Evolutionary conservation across 2,888 invertebrate species (phyloP).

Genomic region (Troides aeacus): DNA sequence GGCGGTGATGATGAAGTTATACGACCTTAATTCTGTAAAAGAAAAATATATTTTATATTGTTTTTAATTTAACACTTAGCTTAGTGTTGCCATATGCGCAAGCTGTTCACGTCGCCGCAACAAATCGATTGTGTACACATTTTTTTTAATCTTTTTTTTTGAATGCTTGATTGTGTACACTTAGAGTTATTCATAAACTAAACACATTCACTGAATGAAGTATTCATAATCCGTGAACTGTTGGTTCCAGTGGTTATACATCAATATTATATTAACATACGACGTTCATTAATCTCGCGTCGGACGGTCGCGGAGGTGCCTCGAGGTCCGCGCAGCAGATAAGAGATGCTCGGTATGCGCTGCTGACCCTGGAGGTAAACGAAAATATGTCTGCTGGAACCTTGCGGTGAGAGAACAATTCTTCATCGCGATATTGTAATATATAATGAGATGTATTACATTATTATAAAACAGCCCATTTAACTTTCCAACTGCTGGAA

Average conservation of each 20-base stretch:
- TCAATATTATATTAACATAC: constrained; percentile 13
- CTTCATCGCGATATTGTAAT: no score
- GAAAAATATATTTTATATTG: no score
- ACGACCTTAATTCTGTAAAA: no score
- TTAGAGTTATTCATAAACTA: background rate
- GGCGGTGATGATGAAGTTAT: no score
- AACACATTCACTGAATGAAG: background rate
- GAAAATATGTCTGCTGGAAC: background rate
- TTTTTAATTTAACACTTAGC: background rate
- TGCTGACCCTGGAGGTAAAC: background rate
- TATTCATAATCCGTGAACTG: background rate
- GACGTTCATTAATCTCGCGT: constrained; percentile 1
- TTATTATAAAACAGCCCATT: no score
- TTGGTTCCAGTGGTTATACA: constrained; percentile 1
- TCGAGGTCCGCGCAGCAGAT: background rate
- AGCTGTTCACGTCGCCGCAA: background rate
- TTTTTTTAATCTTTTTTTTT: no score
- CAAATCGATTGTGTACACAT: constrained; percentile 3
- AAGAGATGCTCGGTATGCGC: background rate
- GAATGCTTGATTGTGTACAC: background rate
- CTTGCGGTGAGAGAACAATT: no score
- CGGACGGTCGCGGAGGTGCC: background rate
- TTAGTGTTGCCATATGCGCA: background rate
- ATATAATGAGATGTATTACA: no score
- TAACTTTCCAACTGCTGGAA: no score